Conservation (phyloP, 2,888 invertebrate species). For the Mystacides longicornis region DNA sequence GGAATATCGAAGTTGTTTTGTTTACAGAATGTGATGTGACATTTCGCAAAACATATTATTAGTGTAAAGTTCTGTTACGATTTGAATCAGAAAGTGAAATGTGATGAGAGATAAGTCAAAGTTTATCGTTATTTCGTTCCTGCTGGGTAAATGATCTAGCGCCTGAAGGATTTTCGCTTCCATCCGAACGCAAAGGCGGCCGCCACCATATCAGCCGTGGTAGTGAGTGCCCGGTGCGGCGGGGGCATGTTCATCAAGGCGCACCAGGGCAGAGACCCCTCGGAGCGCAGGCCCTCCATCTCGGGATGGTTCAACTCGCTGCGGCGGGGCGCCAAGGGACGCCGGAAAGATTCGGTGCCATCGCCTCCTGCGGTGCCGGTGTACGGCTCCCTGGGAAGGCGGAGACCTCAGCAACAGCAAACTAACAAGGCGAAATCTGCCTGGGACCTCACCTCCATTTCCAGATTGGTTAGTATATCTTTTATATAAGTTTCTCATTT, state of each 20-base stretch:
- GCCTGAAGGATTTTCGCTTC: too few species aligned
- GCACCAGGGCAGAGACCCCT: constrained; percentile 45
- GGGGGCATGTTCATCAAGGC: constrained; percentile 43
- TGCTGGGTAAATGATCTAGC: too few species aligned
- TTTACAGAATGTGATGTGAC: too few species aligned
- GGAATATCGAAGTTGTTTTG: too few species aligned
- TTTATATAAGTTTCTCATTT: neutral
- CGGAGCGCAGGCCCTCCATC: constrained; percentile 58
- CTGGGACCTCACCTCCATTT: constrained; percentile 49
- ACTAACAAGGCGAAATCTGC: constrained; percentile 23
- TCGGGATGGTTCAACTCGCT: constrained; percentile 77
- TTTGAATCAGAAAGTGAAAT: too few species aligned
- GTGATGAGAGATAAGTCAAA: too few species aligned
- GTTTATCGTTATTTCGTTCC: too few species aligned
- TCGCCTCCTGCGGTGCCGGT: constrained; percentile 37
- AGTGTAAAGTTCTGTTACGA: too few species aligned
- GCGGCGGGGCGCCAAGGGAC: constrained; percentile 52
- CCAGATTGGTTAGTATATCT: constrained; percentile 6
- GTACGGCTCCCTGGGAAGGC: constrained; percentile 48
- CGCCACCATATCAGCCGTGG: constrained; percentile 14
- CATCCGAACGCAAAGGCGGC: too few species aligned
- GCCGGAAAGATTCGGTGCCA: constrained; percentile 40
- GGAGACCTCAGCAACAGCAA: constrained; percentile 39
- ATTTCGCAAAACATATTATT: too few species aligned
- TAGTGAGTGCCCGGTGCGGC: constrained; percentile 15